Conservation (phyloP, 1,140 invertebrate species). For the Zaprionus tsacasi region DNA sequence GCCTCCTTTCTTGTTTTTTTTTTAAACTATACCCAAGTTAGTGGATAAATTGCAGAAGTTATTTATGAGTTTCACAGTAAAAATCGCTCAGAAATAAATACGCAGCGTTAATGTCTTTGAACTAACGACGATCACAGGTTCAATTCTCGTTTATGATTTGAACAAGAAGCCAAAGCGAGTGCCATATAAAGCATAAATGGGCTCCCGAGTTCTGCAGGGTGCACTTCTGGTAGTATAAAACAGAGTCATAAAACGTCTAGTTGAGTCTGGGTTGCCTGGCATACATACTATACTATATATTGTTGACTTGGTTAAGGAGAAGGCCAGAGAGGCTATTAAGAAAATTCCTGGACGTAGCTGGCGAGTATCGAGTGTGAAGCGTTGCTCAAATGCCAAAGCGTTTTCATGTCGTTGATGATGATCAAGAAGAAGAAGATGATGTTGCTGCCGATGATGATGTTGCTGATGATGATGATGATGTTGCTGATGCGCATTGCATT, state of each 20-base stretch:
- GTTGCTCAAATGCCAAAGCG: slow-evolving; percentile 56
- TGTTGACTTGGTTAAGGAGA: slow-evolving; percentile 26
- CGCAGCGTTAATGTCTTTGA: background rate
- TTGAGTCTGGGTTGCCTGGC: background rate
- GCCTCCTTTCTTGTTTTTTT: too few species aligned
- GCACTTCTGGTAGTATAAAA: slow-evolving; percentile 35
- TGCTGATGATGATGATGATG: slow-evolving; percentile 6
- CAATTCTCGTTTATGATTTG: slow-evolving; percentile 4
- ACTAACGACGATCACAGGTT: background rate
- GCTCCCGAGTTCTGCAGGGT: background rate
- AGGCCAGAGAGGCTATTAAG: slow-evolving; percentile 46
- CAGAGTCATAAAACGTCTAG: slow-evolving; percentile 45
- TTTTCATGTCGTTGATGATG: slow-evolving; percentile 28
- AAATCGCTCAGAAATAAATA: slow-evolving; percentile 1
- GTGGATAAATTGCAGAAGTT: background rate
- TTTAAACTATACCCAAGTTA: background rate
- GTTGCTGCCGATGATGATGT: slow-evolving; percentile 37
- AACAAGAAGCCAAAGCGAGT: background rate
- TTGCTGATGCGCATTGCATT: slow-evolving; percentile 73
- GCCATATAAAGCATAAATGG: slow-evolving; percentile 18
- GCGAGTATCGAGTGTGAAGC: slow-evolving; percentile 33
- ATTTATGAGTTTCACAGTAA: background rate
- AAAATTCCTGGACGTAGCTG: slow-evolving; percentile 45
- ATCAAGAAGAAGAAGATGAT: slow-evolving; percentile 2
- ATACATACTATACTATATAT: slow-evolving; percentile 1